Evolutionary conservation across 2,888 invertebrate genomes (phyloP), one percentile per base, ranked within the genome.

Genomic region (Xanthia togata): DNA sequence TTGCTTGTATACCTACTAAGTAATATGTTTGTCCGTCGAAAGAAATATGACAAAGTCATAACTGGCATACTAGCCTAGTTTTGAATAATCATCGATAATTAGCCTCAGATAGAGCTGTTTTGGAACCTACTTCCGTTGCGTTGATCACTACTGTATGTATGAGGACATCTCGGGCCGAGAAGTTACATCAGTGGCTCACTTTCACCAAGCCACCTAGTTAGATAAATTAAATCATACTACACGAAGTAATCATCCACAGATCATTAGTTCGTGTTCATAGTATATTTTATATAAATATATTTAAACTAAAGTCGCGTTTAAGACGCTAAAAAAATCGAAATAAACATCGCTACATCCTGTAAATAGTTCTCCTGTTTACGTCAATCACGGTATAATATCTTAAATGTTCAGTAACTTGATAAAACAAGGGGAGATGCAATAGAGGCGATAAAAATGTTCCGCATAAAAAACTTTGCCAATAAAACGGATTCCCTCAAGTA

Each of bases 381-480:
- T 55, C 55, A 44, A 55, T 50, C 14, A n/a, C 9, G 8, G 9
- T 23, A 14, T 50, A 44, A 14, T 50, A 44, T 70, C 44, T n/a
- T 5, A 35, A 26, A 73, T 50, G 47, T 63, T 41, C 20, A 35
- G 41, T 59, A 81, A 69, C 68, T 47, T 68, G 50, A 80, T 76
- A 70, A 81, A 85, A 79, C 62, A 82, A 72, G n/a, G 41, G 44
- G 53, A 73, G 26, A 71, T 75, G 50, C 75, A 84, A 38, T 31
- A 73, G 17, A 62, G 55, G 8, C 70, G 60, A 79, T 82, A 77
- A 79, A 75, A 75, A 62, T 31, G 60, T 60, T 76, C 55, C 65
- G 59, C 41, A 79, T 76, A 76, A 76, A n/a, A 83, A 85, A 86
- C 71, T 85, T 86, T 63, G 12, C 65, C 71, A 57, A 85, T 85